Conservation (phyloP, 2,888 invertebrate genomes). For the Plusia festucae region DNA sequence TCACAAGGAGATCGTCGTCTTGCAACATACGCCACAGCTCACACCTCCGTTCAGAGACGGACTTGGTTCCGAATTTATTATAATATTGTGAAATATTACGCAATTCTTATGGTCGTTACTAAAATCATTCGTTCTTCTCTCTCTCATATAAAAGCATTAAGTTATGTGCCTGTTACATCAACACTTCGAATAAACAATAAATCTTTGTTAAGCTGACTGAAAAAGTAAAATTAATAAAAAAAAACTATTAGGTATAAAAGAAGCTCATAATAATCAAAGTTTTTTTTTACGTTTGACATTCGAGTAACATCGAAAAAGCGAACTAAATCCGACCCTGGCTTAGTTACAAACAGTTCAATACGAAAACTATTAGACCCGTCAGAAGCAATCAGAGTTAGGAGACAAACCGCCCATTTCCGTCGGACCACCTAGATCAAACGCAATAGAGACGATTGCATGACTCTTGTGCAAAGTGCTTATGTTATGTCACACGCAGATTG, state of each 20-base stretch:
- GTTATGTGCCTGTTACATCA: not conserved
- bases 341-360: constrained; percentile 37
- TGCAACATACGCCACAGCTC: constrained; percentile 44
- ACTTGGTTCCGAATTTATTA: constrained; percentile 7
- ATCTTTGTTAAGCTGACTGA: not conserved
- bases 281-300: too few species aligned
- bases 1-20: constrained; percentile 50
- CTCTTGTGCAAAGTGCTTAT: constrained; percentile 15
- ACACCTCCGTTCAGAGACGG: constrained; percentile 44
- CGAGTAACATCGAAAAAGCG: too few species aligned
- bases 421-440: constrained; percentile 38
- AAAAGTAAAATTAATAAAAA: too few species aligned
- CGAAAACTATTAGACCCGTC: constrained; percentile 23
- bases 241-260: too few species aligned
- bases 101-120: not conserved
- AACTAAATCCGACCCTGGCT: constrained; percentile 26
- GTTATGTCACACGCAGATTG: constrained; percentile 27
- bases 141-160: not conserved
- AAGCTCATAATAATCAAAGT: too few species aligned
- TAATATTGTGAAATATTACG: not conserved
- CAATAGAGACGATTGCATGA: constrained; percentile 35
- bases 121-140: not conserved
- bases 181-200: not conserved
- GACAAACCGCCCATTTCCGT: constrained; percentile 47
- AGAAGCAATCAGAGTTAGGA: constrained; percentile 39